These are phyloP conservation scores for Drosophila ambigua DNA, from an alignment of 1,140 invertebrate genomes.

Conservation along the genomic window DNA sequence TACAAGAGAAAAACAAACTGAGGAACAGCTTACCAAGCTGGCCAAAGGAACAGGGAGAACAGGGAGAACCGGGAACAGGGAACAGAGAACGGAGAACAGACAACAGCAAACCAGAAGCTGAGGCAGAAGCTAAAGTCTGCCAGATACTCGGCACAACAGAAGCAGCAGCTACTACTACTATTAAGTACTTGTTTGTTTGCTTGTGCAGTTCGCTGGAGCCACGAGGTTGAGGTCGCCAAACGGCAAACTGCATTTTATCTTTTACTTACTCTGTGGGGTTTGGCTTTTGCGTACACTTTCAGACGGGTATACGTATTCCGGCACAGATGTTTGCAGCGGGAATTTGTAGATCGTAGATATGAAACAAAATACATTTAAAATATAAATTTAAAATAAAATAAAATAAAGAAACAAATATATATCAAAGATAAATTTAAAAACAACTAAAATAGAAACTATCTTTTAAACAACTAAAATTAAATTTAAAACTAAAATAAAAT, in stretches of 20 bases:
- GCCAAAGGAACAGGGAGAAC: constrained; percentile 5
- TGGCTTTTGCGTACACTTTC: not conserved
- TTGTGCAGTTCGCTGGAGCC: not conserved
- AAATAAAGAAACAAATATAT: no score
- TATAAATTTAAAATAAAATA: no score
- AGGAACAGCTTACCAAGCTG: constrained; percentile 60
- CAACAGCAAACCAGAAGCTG: constrained; percentile 34
- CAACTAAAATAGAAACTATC: no score
- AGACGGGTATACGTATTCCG: no score
- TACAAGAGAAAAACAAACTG: constrained; percentile 61
- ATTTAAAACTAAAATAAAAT: no score
- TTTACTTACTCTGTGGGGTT: constrained; percentile 6
- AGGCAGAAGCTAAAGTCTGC: constrained; percentile 1
- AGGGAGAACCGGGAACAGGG: not conserved
- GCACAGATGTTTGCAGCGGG: no score
- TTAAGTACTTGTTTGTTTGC: constrained; percentile 8
- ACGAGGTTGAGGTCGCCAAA: constrained; percentile 39
- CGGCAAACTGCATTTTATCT: constrained; percentile 71
- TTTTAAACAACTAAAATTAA: no score
- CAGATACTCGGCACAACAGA: not conserved
- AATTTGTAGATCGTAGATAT: no score
- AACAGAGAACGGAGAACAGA: not conserved
- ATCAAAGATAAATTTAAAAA: no score
- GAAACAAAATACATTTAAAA: no score
- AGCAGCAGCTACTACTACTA: constrained; percentile 33